Base-by-base conservation (phyloP, 2,888 invertebrate genomes). In the Diaphora mendica region DNA sequence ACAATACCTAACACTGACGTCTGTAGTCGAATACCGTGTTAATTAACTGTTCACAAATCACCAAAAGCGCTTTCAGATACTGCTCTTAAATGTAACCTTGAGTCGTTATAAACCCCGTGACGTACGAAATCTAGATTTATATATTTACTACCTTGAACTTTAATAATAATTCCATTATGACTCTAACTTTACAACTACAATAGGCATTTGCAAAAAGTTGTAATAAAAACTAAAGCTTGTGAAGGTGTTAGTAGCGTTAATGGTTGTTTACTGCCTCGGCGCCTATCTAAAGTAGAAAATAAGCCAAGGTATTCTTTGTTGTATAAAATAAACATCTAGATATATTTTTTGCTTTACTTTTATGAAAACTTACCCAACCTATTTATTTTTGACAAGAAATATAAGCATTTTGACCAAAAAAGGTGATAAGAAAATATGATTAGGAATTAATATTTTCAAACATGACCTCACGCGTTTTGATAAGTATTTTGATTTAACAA, bases 201-300 rank as follows among this genome's bases (percentile, higher is more conserved):
- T 35, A 39, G 55, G 20, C 3, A 51, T 64, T 71, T 65, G 26
- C 33, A 26, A 65, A 68, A 42, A 30, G 64, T 76, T 71, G n/a
- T 75, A 73, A 77, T 82, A 78, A 80, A 73, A 68, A 62, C 48
- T 68, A 23, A 71, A 42, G 44, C 39, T 42, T 70, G 44, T 64
- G 20, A 67, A 65, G 65, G 69, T 62, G 70, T 71, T 68, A 68
- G 62, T 42, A 70, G 79, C 80, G 79, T 77, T 86, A 87, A 87
- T 87, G 78, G 74, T 80, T 81, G 81, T 87, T 87, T 85, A 87
- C 70, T 72, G 79, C 78, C 70, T 76, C 74, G 69, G 73, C 70
- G 75, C 76, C 78, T 76, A 74, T 70, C 79, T 81, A 76, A 68
- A 72, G 70, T 71, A 75, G 79, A 73, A 78, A 79, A 79, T 78